phyloP scores from a whole-genome alignment of 2,113 vertebrate species.

The Crotalus horridus region DNA sequence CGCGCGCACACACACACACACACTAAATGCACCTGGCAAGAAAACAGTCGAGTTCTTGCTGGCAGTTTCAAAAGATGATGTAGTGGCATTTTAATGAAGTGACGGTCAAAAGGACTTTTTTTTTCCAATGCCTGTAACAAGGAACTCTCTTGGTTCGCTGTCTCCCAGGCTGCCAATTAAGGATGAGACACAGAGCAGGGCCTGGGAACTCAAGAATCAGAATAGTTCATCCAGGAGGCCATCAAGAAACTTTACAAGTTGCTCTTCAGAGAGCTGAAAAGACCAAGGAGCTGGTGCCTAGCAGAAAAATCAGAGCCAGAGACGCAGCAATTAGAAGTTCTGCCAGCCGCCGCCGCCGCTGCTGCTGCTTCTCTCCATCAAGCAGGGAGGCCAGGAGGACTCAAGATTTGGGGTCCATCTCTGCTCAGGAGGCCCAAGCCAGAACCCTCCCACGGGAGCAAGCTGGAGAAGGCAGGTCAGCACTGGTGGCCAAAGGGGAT shows the following conservation, averaged over 20 bases:
- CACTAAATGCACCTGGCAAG: neutral
- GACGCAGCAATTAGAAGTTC: neutral
- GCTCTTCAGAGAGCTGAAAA: neutral
- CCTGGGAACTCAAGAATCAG: neutral
- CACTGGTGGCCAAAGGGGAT: neutral
- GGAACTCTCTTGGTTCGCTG: neutral
- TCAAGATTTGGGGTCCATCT: neutral
- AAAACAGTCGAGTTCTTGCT: neutral
- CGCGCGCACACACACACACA: neutral
- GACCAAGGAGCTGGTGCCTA: neutral
- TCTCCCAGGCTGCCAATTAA: neutral
- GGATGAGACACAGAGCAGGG: neutral
- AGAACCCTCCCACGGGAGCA: neutral
- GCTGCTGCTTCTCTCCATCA: neutral
- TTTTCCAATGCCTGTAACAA: neutral
- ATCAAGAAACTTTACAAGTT: neutral
- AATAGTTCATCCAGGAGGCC: neutral
- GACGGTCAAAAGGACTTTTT: neutral
- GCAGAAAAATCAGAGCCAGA: neutral
- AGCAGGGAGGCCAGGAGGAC: neutral
- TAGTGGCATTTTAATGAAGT: neutral
- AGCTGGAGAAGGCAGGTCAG: neutral
- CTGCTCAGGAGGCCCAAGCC: neutral
- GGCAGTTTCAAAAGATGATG: neutral
- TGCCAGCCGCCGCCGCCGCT: neutral